Conservation (phyloP, 2,113 vertebrate species). For the Ammodytes marinus region DNA sequence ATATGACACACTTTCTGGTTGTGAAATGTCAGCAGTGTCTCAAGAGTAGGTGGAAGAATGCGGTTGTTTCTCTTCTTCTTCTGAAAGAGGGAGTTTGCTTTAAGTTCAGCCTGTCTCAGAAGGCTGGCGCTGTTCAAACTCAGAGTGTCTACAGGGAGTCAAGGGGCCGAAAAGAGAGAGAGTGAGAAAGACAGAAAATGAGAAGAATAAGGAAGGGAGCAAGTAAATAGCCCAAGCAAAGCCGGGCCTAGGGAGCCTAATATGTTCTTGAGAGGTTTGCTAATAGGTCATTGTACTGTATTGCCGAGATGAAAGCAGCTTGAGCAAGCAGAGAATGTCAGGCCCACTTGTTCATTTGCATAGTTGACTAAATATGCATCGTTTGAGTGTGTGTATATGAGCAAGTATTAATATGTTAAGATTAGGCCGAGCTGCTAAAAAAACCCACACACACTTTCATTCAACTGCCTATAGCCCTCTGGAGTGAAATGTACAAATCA, state of each 20-base stretch:
- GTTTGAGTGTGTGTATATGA: background rate
- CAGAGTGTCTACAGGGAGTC: slow-evolving; percentile 53
- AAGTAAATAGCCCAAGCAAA: slow-evolving; percentile 59
- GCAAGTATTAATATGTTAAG: slow-evolving; percentile 15
- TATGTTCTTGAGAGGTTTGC: slow-evolving; percentile 58
- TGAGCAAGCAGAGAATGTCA: slow-evolving; percentile 51
- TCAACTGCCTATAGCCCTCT: background rate
- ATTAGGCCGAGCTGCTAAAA: background rate
- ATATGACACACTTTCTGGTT: slow-evolving; percentile 67
- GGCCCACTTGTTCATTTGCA: slow-evolving; percentile 56
- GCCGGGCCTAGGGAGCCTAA: slow-evolving; percentile 16
- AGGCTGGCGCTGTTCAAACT: slow-evolving; percentile 48
- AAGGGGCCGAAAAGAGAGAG: slow-evolving; percentile 18
- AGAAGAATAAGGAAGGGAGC: slow-evolving; percentile 21
- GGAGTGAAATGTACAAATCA: background rate
- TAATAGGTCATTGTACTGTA: slow-evolving; percentile 71
- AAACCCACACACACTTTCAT: slow-evolving; percentile 5
- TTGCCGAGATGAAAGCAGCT: slow-evolving; percentile 65
- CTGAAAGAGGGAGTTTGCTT: slow-evolving; percentile 71
- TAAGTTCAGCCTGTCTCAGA: slow-evolving; percentile 62
- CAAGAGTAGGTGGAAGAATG: slow-evolving; percentile 47
- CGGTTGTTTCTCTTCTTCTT: slow-evolving; percentile 39
- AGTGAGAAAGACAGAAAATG: slow-evolving; percentile 26
- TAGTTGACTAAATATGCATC: slow-evolving; percentile 9
- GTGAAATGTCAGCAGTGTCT: slow-evolving; percentile 75